Evolutionary conservation across 1,140 invertebrate species (phyloP).

Genomic region (Centruroides sculpturatus): DNA sequence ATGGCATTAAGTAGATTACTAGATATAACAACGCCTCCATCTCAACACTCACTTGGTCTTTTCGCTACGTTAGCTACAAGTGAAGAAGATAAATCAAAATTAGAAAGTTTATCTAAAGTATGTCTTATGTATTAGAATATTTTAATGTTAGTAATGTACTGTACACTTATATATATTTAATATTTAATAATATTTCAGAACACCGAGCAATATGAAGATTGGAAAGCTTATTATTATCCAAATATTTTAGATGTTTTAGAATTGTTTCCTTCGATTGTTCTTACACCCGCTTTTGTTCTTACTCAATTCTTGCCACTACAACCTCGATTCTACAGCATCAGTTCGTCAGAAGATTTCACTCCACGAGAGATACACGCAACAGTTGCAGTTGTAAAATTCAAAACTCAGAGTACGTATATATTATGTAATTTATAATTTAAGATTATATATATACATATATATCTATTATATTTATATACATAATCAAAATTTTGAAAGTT

Average conservation of each 20-base stretch:
- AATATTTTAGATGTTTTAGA: constrained; percentile 74
- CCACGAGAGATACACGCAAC: constrained; percentile 72
- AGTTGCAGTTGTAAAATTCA: constrained; percentile 78
- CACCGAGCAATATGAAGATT: constrained; percentile 78
- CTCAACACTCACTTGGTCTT: constrained; percentile 67
- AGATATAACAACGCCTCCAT: constrained; percentile 83
- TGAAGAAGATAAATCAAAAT: constrained; percentile 40
- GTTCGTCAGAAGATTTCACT: constrained; percentile 64
- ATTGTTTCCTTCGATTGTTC: constrained; percentile 70
- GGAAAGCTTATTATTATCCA: constrained; percentile 74
- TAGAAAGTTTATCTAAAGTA: not conserved
- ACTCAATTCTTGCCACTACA: constrained; percentile 75
- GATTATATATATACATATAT: too few relatives aligned
- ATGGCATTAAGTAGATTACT: constrained; percentile 67
- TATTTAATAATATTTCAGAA: constrained; percentile 41
- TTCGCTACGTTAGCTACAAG: constrained; percentile 63
- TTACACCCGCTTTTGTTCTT: constrained; percentile 64
- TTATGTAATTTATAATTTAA: too few relatives aligned
- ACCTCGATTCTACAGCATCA: constrained; percentile 88
- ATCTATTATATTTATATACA: too few relatives aligned
- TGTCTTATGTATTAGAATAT: too few relatives aligned
- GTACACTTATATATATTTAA: too few relatives aligned
- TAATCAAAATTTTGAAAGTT: too few relatives aligned
- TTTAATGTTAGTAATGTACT: too few relatives aligned
- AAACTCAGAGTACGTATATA: constrained; percentile 57